Evolutionary conservation across 2,888 invertebrate species (phyloP), one percentile per base, ranked within the genome.

Genomic region (Euplagia quadripunctaria): DNA sequence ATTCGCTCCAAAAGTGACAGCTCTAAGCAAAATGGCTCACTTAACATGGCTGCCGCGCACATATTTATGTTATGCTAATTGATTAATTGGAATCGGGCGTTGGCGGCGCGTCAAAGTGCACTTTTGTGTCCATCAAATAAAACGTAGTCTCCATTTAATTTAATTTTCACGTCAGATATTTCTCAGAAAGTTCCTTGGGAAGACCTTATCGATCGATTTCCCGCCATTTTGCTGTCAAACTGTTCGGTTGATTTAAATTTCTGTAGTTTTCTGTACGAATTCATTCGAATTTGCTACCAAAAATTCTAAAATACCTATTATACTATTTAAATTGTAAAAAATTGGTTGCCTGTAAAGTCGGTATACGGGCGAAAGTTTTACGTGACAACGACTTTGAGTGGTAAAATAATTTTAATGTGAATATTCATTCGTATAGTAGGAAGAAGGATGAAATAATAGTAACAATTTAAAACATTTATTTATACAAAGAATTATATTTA

Each of bases 61-160:
- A 71, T 80, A 78, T 80, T 82, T 80, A 84, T 84, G 82, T 85
- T 87, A 88, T 88, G 88, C 74, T 85, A 88, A 88, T 88, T 81
- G 80, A 84, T 85, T 88, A 87, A 88, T 88, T 88, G 88, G 86
- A 88, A 88, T 80, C 82, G 84, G 73, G 77, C 78, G 79, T 75
- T 77, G 87, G 78, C 87, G 86, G 85, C 78, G 79, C 80, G 77
- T 81, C 87, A 86, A 87, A 86, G 87, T 83, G 80, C 81, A 84
- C 76, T 79, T 82, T 73, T 78, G 76, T 77, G 80, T 72, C 81
- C 79, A 80, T 80, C 78, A 85, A 85, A 85, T 80, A 80, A 79
- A 79, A 83, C 79, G 75, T 74, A 17, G 49, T 68, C 65, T 68
- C 55, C 73, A 77, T 81, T 81, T 72, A 79, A 85, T 85, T 82